phyloP scores from a whole-genome alignment of 2,888 invertebrate genomes.

The Amblyjoppa fuscipennis region DNA sequence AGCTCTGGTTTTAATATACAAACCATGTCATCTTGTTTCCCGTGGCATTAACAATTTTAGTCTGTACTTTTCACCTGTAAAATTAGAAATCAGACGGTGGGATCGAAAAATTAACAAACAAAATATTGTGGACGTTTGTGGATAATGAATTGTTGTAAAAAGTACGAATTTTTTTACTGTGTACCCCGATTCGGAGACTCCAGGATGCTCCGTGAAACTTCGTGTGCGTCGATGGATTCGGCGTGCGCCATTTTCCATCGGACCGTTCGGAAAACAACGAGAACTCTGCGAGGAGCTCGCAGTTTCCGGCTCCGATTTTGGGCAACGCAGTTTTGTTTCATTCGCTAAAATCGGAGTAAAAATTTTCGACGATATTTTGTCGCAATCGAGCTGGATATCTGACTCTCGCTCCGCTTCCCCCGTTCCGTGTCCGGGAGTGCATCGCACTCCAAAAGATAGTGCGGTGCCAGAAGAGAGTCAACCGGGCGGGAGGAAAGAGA shows the following conservation, averaged over 20 bases:
- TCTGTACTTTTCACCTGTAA: no score
- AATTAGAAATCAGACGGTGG: no score
- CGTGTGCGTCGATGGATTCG: neutral
- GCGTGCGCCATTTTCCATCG: neutral
- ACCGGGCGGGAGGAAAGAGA: neutral
- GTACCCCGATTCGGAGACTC: neutral
- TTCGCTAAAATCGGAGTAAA: neutral
- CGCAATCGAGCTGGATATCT: neutral
- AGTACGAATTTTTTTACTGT: no score
- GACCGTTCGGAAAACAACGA: neutral
- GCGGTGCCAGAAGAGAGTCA: slow-evolving; percentile 7
- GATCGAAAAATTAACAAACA: no score
- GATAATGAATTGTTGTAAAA: no score
- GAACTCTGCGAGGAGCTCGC: neutral
- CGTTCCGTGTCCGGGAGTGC: neutral
- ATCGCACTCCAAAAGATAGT: slow-evolving; percentile 26
- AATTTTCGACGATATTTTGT: neutral
- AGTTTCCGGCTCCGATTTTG: neutral
- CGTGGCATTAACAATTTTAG: no score
- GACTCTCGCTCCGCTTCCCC: neutral
- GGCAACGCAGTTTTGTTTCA: neutral
- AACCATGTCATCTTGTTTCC: no score
- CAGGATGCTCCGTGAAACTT: slow-evolving; percentile 31
- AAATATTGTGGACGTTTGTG: no score
- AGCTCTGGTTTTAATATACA: no score